Base-by-base conservation (phyloP, 2,888 invertebrate species). In the Cryptus viduatorius region DNA sequence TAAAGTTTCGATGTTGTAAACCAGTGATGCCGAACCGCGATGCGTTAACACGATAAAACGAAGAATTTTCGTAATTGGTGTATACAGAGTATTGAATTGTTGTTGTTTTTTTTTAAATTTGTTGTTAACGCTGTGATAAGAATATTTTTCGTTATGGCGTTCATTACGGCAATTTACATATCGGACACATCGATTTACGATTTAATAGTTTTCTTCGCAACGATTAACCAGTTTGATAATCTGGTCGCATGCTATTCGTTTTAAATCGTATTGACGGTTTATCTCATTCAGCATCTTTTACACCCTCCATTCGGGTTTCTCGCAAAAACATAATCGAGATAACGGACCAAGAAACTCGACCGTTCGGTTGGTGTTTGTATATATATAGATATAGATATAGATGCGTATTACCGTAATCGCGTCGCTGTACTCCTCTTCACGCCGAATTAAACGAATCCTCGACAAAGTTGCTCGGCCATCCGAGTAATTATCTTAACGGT, bases 401-500 rank as follows among this genome's bases (percentile, higher is more conserved):
- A 48, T 56, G 37, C 31, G 29, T 16, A 24, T 48, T 48, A 61
- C 53, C 61, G 61, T 73, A 29, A 59, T 59, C 44, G 19, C 48
- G n/a, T 48, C 29, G 61, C 48, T 64, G 73, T 73, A 29, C 24
- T 73, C 46, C 10, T 48, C 61, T 46, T 73, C n/a, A 59, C 59
- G 59, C 31, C 46, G 73, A 61, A 73, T 73, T 29, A 61, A 46
- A 31, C 61, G 31, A 61, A 73, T 61, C 31, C 48, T 61, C 61
- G 61, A 29, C 24, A 53, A 53, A 19, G 37, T 71, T 71, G 31
- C 31, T 37, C 53, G 73, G 4, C 24, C 31, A 73, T 73, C 31
- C 61, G 61, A 14, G 46, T 73, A 46, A 61, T 73, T 73, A 31
- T 48, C 73, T 10, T 73, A 48, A 61, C 71, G 53, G 71, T 71